Evolutionary conservation across 1,140 invertebrate genomes (phyloP), one percentile per base, ranked within the genome.

Genomic region (Archegozetes longisetosus): DNA sequence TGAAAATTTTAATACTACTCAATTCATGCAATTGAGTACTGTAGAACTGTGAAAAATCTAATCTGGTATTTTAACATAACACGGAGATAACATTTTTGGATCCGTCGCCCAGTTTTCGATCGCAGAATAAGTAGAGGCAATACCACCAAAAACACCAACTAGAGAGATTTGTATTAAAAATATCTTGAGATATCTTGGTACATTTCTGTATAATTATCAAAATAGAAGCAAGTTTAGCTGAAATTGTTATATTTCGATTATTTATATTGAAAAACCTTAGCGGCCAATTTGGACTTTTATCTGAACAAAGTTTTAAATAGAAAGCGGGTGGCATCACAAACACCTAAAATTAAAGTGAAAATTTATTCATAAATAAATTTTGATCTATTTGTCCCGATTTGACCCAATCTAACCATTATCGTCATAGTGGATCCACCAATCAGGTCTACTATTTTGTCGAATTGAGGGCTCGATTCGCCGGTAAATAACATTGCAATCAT

Each of bases 281-380:
- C 27, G 4, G 4, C 20, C 4, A 52, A 28, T 14, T 23, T 23
- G 13, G 13, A 6, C 32, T 32, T 47, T 28, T 9, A 12, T 52
- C 54, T 58, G 69, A 56, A 26, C 66, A 68, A 0, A 86, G 71
- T 56, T 71, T 77, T 64, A 84, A 72, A 68, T 92, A 92, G 63
- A 93, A 82, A 22, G 93, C 62, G 0, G 86, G 84, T 0, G 89
- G 90, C 23, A 91, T 77, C n/a, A 95, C 77, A 62, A 90, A 90
- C 2, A 80, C 81, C 62, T 89, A 81, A 9, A 93, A 69, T 0
- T 87, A 86, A 0, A 86, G 84, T 0, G 85, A 51, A 51, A 51
- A 40, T 24, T 56, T 40, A 24, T 62, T 28, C 27, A 23, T 22
- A 50, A 14, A 56, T 14, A 49, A 29, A 61, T 59, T 40, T 40